These are phyloP conservation scores for Callipepla squamata DNA, from an alignment of 2,113 vertebrate genomes.

Conservation along the genomic window DNA sequence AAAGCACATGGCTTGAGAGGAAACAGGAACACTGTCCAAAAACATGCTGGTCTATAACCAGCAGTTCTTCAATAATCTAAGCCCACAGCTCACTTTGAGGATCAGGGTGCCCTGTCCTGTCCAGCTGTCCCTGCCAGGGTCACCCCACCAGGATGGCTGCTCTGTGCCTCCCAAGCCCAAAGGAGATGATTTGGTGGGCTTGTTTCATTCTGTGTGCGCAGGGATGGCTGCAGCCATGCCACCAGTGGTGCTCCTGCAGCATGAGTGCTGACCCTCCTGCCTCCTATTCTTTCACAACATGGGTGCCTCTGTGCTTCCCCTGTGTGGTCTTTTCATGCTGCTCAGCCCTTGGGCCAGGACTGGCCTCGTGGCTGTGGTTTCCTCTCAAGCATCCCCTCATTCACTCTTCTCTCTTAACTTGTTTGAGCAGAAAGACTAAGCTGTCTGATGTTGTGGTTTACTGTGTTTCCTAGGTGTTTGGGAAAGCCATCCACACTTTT, in stretches of 20 bases:
- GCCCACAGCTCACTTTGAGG: neutral
- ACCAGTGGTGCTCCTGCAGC: accelerated
- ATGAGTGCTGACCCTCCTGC: accelerated
- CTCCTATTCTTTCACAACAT: neutral
- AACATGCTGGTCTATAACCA: neutral
- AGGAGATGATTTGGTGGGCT: neutral
- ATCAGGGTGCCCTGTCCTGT: neutral
- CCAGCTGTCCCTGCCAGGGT: accelerated
- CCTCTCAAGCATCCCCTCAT: accelerated
- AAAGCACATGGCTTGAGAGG: constrained; percentile 44
- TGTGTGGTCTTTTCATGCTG: too few species aligned
- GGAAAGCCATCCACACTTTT: neutral
- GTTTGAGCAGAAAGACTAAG: neutral
- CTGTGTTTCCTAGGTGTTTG: constrained; percentile 30
- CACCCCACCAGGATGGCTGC: accelerated
- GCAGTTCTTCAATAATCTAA: neutral
- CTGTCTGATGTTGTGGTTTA: neutral
- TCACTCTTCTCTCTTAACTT: neutral
- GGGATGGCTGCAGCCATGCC: neutral
- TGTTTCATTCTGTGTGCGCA: neutral
- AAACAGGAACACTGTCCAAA: constrained; percentile 26
- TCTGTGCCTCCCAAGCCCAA: neutral
- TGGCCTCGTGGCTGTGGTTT: neutral
- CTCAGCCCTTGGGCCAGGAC: accelerated
- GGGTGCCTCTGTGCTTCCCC: neutral